phyloP scores from a whole-genome alignment of 1,140 invertebrate genomes.

The Phenacoccus solenopsis region DNA sequence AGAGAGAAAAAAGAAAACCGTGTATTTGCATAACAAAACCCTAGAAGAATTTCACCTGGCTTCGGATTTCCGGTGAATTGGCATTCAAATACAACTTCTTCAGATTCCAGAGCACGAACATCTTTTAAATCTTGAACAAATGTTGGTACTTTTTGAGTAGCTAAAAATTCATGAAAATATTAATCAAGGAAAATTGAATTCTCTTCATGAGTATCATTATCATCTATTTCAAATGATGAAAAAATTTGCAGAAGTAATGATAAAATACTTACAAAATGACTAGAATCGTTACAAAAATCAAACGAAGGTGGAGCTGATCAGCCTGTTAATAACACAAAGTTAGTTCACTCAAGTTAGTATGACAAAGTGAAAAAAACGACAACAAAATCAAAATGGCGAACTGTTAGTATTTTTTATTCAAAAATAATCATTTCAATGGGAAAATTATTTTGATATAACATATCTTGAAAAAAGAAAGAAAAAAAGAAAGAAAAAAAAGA shows the following conservation, averaged over 20 bases:
- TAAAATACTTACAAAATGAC: background rate
- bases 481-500: too few species aligned
- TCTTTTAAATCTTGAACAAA: constrained; percentile 69
- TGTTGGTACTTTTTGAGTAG: constrained; percentile 39
- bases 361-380: background rate
- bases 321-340: background rate
- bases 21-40: constrained; percentile 16
- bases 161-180: constrained; percentile 8
- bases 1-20: too few species aligned
- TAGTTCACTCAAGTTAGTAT: background rate
- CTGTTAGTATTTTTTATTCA: too few species aligned
- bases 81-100: constrained; percentile 60
- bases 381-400: background rate
- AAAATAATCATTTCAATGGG: too few species aligned
- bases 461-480: too few species aligned
- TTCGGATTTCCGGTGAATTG: constrained; percentile 66
- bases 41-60: constrained; percentile 72
- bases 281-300: background rate
- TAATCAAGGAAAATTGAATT: background rate
- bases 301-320: background rate
- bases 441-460: too few species aligned
- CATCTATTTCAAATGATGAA: background rate
- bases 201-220: too few species aligned
- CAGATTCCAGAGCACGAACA: constrained; percentile 55
- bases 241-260: too few species aligned